A percentile compares a stretch with the other conserved stretches of the same genome.
phyloP scores from a whole-genome alignment of 1,140 invertebrate genomes.

The Mycetomoellerius zeteki region DNA sequence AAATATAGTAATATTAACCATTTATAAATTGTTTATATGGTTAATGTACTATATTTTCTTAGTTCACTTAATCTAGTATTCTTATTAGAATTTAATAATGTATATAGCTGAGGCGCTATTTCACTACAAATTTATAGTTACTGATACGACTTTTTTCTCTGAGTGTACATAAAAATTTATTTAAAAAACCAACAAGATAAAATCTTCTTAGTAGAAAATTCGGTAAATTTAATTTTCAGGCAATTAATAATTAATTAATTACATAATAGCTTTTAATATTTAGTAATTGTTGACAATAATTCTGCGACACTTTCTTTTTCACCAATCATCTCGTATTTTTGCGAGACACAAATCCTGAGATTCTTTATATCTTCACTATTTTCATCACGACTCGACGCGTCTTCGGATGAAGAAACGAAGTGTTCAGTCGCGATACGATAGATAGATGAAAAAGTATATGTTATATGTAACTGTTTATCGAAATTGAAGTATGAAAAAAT shows the following conservation, averaged over 20 bases:
- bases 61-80: too few relatives aligned
- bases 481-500: neutral
- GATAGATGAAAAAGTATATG: neutral
- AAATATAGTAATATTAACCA: too few relatives aligned
- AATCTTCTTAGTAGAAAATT: neutral
- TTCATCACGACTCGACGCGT: constrained; percentile 45
- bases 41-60: too few relatives aligned
- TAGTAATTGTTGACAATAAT: neutral
- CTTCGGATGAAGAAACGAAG: constrained; percentile 27
- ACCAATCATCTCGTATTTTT: constrained; percentile 1
- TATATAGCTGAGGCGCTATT: too few relatives aligned
- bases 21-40: too few relatives aligned
- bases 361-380: neutral
- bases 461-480: neutral
- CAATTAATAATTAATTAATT: constrained; percentile 5
- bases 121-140: too few relatives aligned
- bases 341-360: neutral
- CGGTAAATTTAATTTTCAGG: neutral
- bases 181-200: neutral
- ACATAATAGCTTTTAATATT: neutral
- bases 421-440: constrained; percentile 17
- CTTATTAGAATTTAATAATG: too few relatives aligned
- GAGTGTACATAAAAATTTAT: neutral
- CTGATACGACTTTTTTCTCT: too few relatives aligned
- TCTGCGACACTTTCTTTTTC: neutral